A percentile compares a stretch with the other conserved stretches of the same genome.
Conservation (phyloP, 2,888 invertebrate genomes). For the Sepiola atlantica region DNA sequence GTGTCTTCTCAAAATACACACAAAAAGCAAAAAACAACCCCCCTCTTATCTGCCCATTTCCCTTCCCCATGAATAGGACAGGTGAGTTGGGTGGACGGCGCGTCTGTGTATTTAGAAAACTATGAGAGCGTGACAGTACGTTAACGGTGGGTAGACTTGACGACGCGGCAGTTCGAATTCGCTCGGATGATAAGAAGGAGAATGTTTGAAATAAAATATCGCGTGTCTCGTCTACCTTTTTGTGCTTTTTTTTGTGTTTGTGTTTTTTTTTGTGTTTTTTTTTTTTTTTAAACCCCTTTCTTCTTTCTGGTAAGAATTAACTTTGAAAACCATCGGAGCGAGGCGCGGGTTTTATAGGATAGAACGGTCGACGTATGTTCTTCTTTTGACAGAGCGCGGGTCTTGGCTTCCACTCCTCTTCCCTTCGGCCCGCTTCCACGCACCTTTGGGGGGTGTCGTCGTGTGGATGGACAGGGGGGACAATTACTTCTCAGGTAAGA, state of each 20-base stretch:
- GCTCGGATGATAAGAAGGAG: neutral
- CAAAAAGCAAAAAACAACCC: neutral
- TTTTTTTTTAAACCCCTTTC: neutral
- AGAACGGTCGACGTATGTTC: neutral
- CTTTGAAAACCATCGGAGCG: neutral
- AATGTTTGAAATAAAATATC: neutral
- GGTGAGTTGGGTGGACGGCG: neutral
- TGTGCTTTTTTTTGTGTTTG: neutral
- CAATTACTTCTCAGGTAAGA: neutral
- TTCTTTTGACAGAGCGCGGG: neutral
- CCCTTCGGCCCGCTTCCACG: neutral
- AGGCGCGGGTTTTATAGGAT: neutral
- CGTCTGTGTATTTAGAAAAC: neutral
- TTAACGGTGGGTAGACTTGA: neutral
- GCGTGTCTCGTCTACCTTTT: neutral
- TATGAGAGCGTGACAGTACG: neutral
- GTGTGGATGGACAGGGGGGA: neutral
- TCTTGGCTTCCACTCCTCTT: neutral
- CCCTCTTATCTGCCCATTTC: neutral
- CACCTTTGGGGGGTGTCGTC: neutral
- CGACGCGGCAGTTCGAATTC: neutral
- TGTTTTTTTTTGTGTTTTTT: neutral
- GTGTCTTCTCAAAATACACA: neutral
- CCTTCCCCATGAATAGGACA: too few species aligned
- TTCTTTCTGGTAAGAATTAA: neutral